Base-by-base conservation (phyloP, 1,140 invertebrate species). In the Mizuhopecten yessoensis region DNA sequence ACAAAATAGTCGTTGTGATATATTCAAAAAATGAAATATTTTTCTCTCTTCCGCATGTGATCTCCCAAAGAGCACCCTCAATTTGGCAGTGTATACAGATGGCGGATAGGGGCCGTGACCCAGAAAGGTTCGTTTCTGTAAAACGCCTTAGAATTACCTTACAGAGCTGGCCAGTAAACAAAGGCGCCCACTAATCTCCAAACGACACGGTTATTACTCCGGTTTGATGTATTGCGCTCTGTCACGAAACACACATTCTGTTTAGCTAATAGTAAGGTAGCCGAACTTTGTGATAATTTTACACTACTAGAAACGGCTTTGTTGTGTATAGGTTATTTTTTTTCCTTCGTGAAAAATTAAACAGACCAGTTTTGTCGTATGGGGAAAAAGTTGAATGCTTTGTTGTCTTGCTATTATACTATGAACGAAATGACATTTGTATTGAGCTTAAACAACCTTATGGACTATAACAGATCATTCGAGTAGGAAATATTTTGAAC, bases 91-190 rank as follows among this genome's bases (percentile, higher is more conserved):
- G n/a, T 29, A n/a, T 75, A 75, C 57, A 75, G 57, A 75, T 75
- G 57, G 57, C 23, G 0, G 57, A 75, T 75, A 75, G 57, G 57
- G n/a, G 15, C 57, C 17, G 17, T 75, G 57, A 75, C 57, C 57
- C 57, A 75, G 57, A 75, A 75, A 75, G 57, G 57, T 75, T 75
- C 23, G 2, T 75, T 75, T 75, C 57, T 75, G 57, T 75, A 75
- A 75, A 75, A 75, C 57, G 57, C 57, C 57, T 75, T 75, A 75
- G 57, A 75, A 75, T 75, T 75, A 75, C 57, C 57, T 75, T 75
- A 29, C 57, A 75, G 1, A n/a, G 57, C 57, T 29, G 17, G 23
- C 57, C 57, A 75, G 57, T 75, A 75, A 75, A 75, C 57, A 75
- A 75, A 75, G 57, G 23, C 57, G 11, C n/a, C 57, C n/a, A 75